phyloP scores from a whole-genome alignment of 1,140 invertebrate species.

The Liolophura sinensis region DNA sequence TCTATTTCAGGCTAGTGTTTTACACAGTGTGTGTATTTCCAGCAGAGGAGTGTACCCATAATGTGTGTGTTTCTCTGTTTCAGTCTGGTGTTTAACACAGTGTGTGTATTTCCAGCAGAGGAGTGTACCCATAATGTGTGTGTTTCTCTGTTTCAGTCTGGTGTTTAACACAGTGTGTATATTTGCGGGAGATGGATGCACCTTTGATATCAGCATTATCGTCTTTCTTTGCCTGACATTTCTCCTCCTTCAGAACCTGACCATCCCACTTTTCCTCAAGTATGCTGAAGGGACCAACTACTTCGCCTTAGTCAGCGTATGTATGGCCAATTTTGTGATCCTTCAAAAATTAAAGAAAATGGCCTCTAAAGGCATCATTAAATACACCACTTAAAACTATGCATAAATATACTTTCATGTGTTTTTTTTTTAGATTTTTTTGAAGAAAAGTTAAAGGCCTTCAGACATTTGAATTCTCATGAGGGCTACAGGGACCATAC shows the following conservation, averaged over 20 bases:
- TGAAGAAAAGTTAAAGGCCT: too few relatives aligned
- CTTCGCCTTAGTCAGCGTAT: slow-evolving; percentile 16
- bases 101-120: slow-evolving; percentile 13
- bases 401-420: too few relatives aligned
- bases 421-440: too few relatives aligned
- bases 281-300: slow-evolving; percentile 20
- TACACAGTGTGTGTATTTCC: slow-evolving; percentile 8
- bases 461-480: too few relatives aligned
- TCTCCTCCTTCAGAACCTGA: slow-evolving; percentile 9
- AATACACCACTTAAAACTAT: too few relatives aligned
- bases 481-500: too few relatives aligned
- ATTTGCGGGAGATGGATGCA: slow-evolving; percentile 16
- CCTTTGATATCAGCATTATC: slow-evolving; percentile 5
- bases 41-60: slow-evolving; percentile 10
- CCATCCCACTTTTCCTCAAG: slow-evolving; percentile 13
- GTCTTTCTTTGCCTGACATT: slow-evolving; percentile 6
- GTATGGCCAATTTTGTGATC: neutral
- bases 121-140: slow-evolving; percentile 5
- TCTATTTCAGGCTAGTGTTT: too few relatives aligned
- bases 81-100: slow-evolving; percentile 17
- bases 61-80: neutral
- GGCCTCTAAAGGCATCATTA: too few relatives aligned
- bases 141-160: slow-evolving; percentile 11
- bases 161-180: slow-evolving; percentile 19
- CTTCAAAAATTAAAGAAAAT: neutral